Evolutionary conservation across 2,797 vertebrate genomes (phyloP), one percentile per base, ranked within the genome.

Genomic region (Tolypeutes matacus): DNA sequence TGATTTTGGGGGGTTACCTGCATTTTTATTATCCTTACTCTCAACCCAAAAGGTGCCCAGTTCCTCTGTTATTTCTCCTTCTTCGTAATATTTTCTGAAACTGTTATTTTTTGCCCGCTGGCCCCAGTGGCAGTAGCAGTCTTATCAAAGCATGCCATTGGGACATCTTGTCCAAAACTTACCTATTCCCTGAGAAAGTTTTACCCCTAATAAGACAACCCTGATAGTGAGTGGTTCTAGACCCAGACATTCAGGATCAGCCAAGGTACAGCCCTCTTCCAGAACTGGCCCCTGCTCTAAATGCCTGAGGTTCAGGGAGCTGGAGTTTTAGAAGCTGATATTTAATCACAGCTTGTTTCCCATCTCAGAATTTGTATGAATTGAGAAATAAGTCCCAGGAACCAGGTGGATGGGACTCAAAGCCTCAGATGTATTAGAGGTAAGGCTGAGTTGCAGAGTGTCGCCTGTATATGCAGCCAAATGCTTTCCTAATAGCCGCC

Each of bases 81-180:
- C 49, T 46, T 53, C 75, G 93, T 93, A 80, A 0, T 89, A 17
- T 92, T 97, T 80, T 92, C 91, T 62, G 12, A 17, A 75, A 67
- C 31, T 25, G 7, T 36, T 18, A 17, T 51, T 65, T 27, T 42
- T 25, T 51, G 31, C 36, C 58, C 34, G 6, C 23, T 58, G 12
- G 11, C 67, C 27, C 42, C 65, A 25, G 46, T 3, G 51, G 53
- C 67, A 46, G 27, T 31, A 60, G 10, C 2, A 11, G 13, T 73
- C 39, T 34, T 29, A 42, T 53, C 49, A 39, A 23, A 31, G 34
- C 58, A 64, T 17, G 46, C 6, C 12, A 4, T 36, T 29, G 29
- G 70, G 58, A 60, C 12, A 23, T 20, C 21, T 51, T 64, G 7
- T n/a, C n/a, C 31, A 34, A 36, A 80, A 56, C 9, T 18, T 89